A percentile compares a stretch with the other conserved stretches of the same genome.
phyloP scores from a whole-genome alignment of 2,888 invertebrate species.

The Hyalella azteca region DNA sequence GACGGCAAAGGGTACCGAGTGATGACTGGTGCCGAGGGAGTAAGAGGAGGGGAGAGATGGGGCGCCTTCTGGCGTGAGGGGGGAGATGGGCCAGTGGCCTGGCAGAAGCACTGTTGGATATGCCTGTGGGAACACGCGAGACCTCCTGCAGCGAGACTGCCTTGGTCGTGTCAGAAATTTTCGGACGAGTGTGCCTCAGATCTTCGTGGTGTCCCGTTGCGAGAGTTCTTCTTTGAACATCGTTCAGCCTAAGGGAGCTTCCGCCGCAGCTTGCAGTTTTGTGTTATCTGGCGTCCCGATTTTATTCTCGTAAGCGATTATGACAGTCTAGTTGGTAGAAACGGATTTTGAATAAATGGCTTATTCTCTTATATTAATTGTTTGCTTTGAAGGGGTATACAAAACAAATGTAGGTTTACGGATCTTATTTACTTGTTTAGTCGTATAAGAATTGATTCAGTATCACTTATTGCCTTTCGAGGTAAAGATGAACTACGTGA shows the following conservation, averaged over 20 bases:
- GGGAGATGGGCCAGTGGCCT: conserved; percentile 15
- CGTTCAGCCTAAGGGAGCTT: conserved; percentile 30
- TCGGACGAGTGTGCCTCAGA: not conserved
- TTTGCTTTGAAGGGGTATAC: too few relatives aligned
- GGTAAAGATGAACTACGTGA: too few relatives aligned
- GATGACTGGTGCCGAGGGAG: conserved; percentile 32
- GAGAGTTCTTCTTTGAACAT: not conserved
- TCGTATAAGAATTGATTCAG: too few relatives aligned
- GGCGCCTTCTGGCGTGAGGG: not conserved
- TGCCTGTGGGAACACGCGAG: conserved; percentile 36
- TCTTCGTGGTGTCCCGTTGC: conserved; percentile 35
- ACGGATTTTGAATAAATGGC: too few relatives aligned
- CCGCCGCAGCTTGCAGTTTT: not conserved
- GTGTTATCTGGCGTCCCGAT: not conserved
- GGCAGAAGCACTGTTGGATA: conserved; percentile 36
- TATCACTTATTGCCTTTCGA: too few relatives aligned
- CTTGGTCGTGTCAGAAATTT: conserved; percentile 5
- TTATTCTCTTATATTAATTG: too few relatives aligned
- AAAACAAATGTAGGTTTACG: too few relatives aligned
- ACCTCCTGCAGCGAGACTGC: conserved; percentile 31
- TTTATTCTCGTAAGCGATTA: not conserved
- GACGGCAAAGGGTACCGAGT: conserved; percentile 37
- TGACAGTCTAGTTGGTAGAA: too few relatives aligned
- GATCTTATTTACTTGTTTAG: too few relatives aligned
- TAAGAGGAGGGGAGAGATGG: conserved; percentile 11